Percentiles rank a stretch among this genome's conserved stretches.
phyloP scores from a whole-genome alignment of 2,888 invertebrate genomes.

The Lepetodrilus schrolli region DNA sequence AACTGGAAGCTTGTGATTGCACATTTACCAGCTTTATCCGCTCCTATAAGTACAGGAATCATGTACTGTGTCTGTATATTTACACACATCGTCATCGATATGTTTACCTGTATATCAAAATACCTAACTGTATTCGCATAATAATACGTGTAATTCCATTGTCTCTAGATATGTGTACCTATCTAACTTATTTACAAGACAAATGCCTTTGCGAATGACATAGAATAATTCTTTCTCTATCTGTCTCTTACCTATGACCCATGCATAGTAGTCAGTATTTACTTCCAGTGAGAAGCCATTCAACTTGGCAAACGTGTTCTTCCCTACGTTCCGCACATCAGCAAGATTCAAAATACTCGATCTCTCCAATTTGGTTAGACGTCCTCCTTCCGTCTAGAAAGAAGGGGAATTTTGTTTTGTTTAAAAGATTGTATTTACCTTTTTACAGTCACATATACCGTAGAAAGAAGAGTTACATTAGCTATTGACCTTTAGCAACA shows the following conservation, averaged over 20 bases:
- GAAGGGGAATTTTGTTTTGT: too few relatives aligned
- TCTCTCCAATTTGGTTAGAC: neutral
- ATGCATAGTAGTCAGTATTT: slow-evolving; percentile 41
- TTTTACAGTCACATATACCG: too few relatives aligned
- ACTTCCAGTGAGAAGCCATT: slow-evolving; percentile 35
- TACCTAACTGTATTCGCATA: too few relatives aligned
- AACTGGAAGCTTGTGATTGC: slow-evolving; percentile 9
- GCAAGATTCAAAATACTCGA: neutral
- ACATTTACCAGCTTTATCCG: slow-evolving; percentile 31
- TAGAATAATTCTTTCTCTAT: neutral
- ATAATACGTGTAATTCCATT: neutral
- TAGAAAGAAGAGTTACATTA: too few relatives aligned
- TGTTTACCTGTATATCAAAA: too few relatives aligned
- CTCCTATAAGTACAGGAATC: neutral
- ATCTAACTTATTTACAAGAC: too few relatives aligned
- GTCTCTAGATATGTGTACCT: neutral
- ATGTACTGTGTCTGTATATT: too few relatives aligned
- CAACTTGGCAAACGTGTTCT: slow-evolving; percentile 38
- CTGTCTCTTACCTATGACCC: slow-evolving; percentile 47
- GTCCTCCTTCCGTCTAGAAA: neutral
- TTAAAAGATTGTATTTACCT: too few relatives aligned
- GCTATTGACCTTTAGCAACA: too few relatives aligned
- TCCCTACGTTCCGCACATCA: slow-evolving; percentile 37
- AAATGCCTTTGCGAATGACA: neutral
- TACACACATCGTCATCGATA: too few relatives aligned